These are phyloP conservation scores for Tenthredo scrophulariae DNA, from an alignment of 2,888 invertebrate genomes.

Conservation along the genomic window DNA sequence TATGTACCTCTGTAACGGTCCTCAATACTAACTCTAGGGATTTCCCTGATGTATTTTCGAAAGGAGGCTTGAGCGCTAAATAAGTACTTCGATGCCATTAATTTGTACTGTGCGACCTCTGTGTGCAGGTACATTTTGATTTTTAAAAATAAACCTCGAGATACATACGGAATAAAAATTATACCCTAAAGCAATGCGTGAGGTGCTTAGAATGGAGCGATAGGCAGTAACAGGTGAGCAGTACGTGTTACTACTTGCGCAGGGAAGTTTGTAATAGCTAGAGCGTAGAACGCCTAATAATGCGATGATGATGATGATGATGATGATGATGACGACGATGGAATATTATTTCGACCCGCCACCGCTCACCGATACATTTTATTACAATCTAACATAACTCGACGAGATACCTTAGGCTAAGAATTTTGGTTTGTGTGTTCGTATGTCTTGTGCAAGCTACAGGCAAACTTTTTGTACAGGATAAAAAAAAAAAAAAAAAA, in stretches of 20 bases:
- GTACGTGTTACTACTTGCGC: not conserved
- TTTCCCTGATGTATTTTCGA: not conserved
- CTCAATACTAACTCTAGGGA: not conserved
- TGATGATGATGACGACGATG: not conserved
- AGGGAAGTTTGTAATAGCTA: not conserved
- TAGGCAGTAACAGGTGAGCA: conserved; percentile 4
- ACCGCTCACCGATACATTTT: not conserved
- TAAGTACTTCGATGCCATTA: not conserved
- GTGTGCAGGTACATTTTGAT: not conserved
- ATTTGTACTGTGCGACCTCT: not conserved
- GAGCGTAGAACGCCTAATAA: not conserved
- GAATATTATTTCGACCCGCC: not conserved
- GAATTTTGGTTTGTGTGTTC: conserved; percentile 71
- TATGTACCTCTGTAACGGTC: not conserved
- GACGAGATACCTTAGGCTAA: conserved; percentile 54
- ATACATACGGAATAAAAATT: not conserved
- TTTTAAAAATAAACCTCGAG: not conserved
- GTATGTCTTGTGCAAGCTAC: conserved; percentile 63
- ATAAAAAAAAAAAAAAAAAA: conserved; percentile 51
- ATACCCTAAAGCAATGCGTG: not conserved
- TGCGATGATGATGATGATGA: not conserved
- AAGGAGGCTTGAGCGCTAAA: not conserved
- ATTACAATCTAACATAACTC: not conserved
- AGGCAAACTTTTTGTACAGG: conserved; percentile 70
- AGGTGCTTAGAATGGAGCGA: not conserved